Conservation (phyloP, 1,140 invertebrate genomes). For the Bicyclus anynana region DNA sequence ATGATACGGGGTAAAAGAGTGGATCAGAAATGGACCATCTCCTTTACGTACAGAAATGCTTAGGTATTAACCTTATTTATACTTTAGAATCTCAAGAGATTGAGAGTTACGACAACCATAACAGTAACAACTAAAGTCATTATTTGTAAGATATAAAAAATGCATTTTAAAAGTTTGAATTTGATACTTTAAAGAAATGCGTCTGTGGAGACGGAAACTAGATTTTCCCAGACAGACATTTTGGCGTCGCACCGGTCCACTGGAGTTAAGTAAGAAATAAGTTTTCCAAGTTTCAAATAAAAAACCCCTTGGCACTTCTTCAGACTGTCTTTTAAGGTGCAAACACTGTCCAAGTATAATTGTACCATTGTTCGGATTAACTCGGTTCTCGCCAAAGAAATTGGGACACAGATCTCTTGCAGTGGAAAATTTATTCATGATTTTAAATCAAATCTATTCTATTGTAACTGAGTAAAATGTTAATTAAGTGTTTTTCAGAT, state of each 20-base stretch:
- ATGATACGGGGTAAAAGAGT: no score
- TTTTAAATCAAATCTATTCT: no score
- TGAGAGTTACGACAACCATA: not conserved
- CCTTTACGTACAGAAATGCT: no score
- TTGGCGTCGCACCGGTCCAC: constrained; percentile 4
- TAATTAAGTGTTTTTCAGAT: no score
- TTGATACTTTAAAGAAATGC: constrained; percentile 3
- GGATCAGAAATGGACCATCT: no score
- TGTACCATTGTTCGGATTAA: not conserved
- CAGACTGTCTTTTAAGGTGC: constrained; percentile 11
- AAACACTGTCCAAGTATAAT: constrained; percentile 6
- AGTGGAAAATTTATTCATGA: no score
- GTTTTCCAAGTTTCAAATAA: constrained; percentile 9
- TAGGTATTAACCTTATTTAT: no score
- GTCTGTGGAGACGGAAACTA: constrained; percentile 9
- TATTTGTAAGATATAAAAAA: not conserved
- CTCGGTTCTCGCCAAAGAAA: constrained; percentile 4
- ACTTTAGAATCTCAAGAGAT: no score
- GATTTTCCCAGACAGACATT: constrained; percentile 2
- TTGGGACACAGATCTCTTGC: no score
- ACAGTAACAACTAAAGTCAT: not conserved
- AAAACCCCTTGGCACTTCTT: constrained; percentile 3
- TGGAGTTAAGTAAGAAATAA: constrained; percentile 11
- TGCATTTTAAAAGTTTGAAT: constrained; percentile 10
- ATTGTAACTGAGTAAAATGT: no score